phyloP scores from a whole-genome alignment of 2,797 vertebrate species.

The Phoxinus dragarum region DNA sequence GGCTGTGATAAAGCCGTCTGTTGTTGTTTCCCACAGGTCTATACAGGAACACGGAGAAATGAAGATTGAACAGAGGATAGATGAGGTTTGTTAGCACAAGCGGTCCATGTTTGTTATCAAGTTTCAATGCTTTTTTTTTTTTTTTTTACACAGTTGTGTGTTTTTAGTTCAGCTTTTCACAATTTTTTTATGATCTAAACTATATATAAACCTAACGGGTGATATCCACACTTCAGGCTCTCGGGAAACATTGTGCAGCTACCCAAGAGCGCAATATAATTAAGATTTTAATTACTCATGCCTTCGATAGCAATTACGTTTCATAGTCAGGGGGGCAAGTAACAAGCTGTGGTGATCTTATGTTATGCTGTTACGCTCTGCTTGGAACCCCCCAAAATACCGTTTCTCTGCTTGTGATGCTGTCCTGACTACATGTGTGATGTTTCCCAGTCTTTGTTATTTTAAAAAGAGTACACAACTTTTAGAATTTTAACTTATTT shows the following conservation, averaged over 20 bases:
- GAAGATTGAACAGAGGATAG: constrained; percentile 92
- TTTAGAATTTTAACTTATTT: background rate
- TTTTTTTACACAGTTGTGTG: background rate
- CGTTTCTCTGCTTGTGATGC: background rate
- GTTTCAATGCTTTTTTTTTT: background rate
- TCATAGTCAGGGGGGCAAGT: constrained; percentile 26
- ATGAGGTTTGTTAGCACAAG: constrained; percentile 86
- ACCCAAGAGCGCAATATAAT: constrained; percentile 33
- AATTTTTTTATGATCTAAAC: background rate
- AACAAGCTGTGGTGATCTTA: constrained; percentile 5
- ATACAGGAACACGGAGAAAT: constrained; percentile 92
- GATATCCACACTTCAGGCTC: background rate
- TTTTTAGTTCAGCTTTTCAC: background rate
- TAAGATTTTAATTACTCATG: constrained; percentile 30
- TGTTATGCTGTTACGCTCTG: background rate
- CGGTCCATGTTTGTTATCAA: background rate
- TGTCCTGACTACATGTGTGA: background rate
- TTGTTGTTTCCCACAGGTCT: constrained; percentile 76
- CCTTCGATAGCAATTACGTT: constrained; percentile 41
- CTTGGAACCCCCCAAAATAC: background rate
- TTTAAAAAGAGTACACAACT: background rate
- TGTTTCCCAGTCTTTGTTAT: background rate
- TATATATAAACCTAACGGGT: background rate
- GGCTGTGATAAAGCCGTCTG: constrained; percentile 12
- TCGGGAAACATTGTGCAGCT: background rate